These are phyloP conservation scores for Trachelus troglodyta DNA, from an alignment of 2,888 invertebrate genomes.

Conservation along the genomic window DNA sequence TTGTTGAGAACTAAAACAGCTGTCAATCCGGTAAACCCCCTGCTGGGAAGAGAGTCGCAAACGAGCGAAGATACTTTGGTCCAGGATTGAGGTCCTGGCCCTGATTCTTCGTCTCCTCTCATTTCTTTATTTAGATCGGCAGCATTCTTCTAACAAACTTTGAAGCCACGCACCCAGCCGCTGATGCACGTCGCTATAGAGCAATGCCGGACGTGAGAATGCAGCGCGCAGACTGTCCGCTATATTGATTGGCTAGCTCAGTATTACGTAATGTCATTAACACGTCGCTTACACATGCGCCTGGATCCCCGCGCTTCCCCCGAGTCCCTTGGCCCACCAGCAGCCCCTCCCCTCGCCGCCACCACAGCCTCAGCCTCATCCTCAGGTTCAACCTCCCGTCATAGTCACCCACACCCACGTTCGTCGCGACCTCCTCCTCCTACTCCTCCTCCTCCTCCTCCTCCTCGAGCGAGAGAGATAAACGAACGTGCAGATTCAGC, in stretches of 20 bases:
- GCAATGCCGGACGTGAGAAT: slow-evolving; percentile 13
- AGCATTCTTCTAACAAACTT: not conserved
- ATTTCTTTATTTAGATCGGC: too few species aligned
- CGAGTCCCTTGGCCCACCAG: slow-evolving; percentile 16
- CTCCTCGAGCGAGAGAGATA: too few species aligned
- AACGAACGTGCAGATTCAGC: too few species aligned
- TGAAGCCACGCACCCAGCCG: not conserved
- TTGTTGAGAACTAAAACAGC: too few species aligned
- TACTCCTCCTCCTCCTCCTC: too few species aligned
- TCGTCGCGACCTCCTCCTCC: too few species aligned
- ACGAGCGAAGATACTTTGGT: too few species aligned
- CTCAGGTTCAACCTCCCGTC: not conserved
- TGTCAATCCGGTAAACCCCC: too few species aligned
- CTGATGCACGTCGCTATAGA: not conserved
- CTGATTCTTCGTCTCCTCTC: too few species aligned
- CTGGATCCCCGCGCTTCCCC: slow-evolving; percentile 32
- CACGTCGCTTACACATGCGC: slow-evolving; percentile 62
- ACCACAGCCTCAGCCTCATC: not conserved
- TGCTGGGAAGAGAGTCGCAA: too few species aligned
- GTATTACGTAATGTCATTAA: slow-evolving; percentile 64
- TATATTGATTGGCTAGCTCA: slow-evolving; percentile 61
- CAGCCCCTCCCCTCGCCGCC: not conserved
- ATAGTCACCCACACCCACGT: not conserved
- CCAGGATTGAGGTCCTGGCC: too few species aligned
- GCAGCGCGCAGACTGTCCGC: slow-evolving; percentile 44